phyloP scores from a whole-genome alignment of 2,888 invertebrate genomes.

The Tenthredo amoena region DNA sequence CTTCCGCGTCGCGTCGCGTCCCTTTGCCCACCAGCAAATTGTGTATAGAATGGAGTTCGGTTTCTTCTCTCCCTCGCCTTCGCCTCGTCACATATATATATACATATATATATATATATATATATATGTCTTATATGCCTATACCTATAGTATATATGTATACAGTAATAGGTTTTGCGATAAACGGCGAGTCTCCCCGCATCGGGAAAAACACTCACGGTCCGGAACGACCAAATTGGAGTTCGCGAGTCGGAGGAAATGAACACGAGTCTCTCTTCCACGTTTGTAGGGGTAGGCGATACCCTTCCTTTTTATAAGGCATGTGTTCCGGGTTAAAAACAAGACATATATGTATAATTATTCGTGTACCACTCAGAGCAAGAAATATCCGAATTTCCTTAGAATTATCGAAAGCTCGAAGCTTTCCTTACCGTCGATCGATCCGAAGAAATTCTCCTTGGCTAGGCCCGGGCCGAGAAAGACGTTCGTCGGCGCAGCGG shows the following conservation, averaged over 20 bases:
- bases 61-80: background rate
- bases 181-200: constrained; percentile 27
- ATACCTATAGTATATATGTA: background rate
- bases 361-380: background rate
- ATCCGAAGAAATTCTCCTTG: background rate
- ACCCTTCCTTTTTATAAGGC: background rate
- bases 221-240: constrained; percentile 22
- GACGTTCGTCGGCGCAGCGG: constrained; percentile 33
- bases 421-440: background rate
- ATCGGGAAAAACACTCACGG: constrained; percentile 32
- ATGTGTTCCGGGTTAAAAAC: background rate
- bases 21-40: constrained; percentile 10
- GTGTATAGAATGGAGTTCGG: constrained; percentile 3
- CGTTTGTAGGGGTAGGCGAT: background rate
- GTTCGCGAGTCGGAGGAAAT: constrained; percentile 2
- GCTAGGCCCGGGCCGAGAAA: constrained; percentile 20
- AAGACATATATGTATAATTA: background rate
- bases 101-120: no score
- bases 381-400: no score
- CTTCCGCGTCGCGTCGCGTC: background rate
- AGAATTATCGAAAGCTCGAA: background rate
- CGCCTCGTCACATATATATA: background rate
- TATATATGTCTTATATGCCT: background rate
- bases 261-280: background rate
- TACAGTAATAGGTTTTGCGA: constrained; percentile 39